Percentiles rank a stretch among this genome's conserved stretches.
Evolutionary conservation across 1,140 invertebrate genomes (phyloP).

Genomic region (Thaumetopoea pityocampa): DNA sequence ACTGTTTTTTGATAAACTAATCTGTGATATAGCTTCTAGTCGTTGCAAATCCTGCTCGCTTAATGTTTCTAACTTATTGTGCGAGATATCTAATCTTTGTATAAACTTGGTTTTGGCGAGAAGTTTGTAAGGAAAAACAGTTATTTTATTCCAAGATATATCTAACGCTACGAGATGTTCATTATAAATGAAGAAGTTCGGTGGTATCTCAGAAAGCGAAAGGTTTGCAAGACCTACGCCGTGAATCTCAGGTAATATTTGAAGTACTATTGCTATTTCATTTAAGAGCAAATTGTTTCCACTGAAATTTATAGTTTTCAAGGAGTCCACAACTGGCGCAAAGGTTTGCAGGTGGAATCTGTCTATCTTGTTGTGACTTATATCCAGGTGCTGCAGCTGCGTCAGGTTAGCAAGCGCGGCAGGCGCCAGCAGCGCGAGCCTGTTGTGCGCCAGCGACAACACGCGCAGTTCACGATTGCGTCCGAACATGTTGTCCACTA

Average conservation of each 20-base stretch:
- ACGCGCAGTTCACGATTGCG: slow-evolving; percentile 77
- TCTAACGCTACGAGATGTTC: slow-evolving; percentile 63
- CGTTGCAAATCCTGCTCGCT: slow-evolving; percentile 75
- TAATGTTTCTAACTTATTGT: slow-evolving; percentile 78
- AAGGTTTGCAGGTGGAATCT: slow-evolving; percentile 79
- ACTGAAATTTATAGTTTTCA: slow-evolving; percentile 80
- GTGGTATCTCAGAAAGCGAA: slow-evolving; percentile 69
- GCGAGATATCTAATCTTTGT: slow-evolving; percentile 78
- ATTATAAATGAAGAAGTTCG: slow-evolving; percentile 71
- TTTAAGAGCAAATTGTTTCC: slow-evolving; percentile 78
- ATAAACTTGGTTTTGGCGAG: slow-evolving; percentile 77
- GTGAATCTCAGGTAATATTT: slow-evolving; percentile 76
- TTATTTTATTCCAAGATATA: slow-evolving; percentile 78
- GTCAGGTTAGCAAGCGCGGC: slow-evolving; percentile 83
- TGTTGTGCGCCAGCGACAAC: slow-evolving; percentile 81
- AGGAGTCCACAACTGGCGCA: slow-evolving; percentile 77
- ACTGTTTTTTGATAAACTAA: slow-evolving; percentile 79
- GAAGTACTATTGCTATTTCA: slow-evolving; percentile 72
- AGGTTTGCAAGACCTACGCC: slow-evolving; percentile 78
- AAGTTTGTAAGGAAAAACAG: slow-evolving; percentile 74
- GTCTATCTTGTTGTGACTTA: slow-evolving; percentile 85
- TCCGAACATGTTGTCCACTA: slow-evolving; percentile 84
- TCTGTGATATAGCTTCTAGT: slow-evolving; percentile 69
- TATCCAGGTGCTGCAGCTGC: slow-evolving; percentile 80
- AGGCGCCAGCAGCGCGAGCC: slow-evolving; percentile 82